phyloP scores from a whole-genome alignment of 2,888 invertebrate genomes.

The Pharmacophagus antenor region DNA sequence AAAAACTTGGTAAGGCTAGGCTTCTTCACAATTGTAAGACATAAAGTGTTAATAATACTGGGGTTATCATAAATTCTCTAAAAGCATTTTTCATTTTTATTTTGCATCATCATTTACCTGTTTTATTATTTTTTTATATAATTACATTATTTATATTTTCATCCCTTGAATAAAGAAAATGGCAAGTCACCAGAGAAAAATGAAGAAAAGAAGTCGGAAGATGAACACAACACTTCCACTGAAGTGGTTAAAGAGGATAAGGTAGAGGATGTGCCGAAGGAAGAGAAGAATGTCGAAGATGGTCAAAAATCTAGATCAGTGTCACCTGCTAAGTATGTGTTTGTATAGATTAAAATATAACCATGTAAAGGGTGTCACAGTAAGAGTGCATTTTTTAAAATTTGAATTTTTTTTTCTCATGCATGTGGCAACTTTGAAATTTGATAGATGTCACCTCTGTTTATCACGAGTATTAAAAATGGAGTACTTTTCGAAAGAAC shows the following conservation, averaged over 20 bases:
- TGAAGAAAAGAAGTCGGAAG: slow-evolving; percentile 63
- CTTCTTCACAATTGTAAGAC: no score
- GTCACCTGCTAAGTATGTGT: slow-evolving; percentile 65
- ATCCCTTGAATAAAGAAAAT: slow-evolving; percentile 51
- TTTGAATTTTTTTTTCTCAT: no score
- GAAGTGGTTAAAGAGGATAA: slow-evolving; percentile 61
- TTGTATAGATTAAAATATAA: neutral
- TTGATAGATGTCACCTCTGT: no score
- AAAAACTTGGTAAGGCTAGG: no score
- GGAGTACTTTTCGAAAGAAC: no score
- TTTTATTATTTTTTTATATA: neutral
- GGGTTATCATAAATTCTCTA: no score
- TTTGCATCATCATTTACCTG: no score
- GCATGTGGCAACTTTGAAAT: no score
- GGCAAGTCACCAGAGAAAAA: slow-evolving; percentile 72
- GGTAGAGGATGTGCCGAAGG: slow-evolving; percentile 49
- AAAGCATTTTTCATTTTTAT: neutral
- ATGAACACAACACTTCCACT: slow-evolving; percentile 52
- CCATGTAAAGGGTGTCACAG: no score
- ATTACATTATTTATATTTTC: neutral
- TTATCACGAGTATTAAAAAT: no score
- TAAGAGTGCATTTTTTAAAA: no score
- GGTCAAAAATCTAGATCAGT: slow-evolving; percentile 66
- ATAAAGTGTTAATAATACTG: no score
- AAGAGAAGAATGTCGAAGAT: slow-evolving; percentile 53